Evolutionary conservation across 30 jellyfish, hydroid and myxozoan species (phyloP), one percentile per base, ranked within the genome.

Genomic region (Mastigias papua): DNA sequence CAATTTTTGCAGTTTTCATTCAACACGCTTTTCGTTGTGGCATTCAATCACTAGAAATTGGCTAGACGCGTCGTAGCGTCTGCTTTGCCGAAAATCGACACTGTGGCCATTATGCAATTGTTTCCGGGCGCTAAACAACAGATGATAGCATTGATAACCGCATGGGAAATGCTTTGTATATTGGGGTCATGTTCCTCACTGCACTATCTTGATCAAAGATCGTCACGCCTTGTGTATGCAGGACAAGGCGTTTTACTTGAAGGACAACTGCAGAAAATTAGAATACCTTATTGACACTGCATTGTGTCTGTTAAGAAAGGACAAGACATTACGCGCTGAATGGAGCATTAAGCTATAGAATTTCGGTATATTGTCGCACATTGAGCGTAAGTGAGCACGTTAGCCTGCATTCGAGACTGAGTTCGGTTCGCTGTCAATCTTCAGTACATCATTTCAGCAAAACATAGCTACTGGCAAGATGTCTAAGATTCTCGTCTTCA

Each of bases 51-150:
- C 6, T 15, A 34, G 83, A 10, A 7, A 48, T 4, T 15, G 63
- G 61, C 63, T 19, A 31, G 80, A 31, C 63, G 11, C 32, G 62
- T 7, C 5, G n/a, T n/a, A n/a, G n/a, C n/a, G n/a, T n/a, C 29
- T 31, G 68, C 35, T 20, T 46, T n/a, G 22, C 34, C 67, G 16
- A 27, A 2, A 11, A 28, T 49, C 63, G 31, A 26, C 69, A 34
- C 69, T 2, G 50, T 5, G 29, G 22, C 89, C 42, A 58, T 78
- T 78, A 32, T 64, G 58, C 72, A 30, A 80, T 76, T 63, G 82
- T 80, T 80, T 80, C 90, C 90, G 90, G 87, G 90, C 83, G 34
- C 46, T 8, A 9, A 72, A 72, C 83, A 72, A 72, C 83, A 72
- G 83, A 34, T n/a, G 63, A 72, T 72, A 33, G 83, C 83, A 32